Percentiles rank a stretch among this genome's conserved stretches.
These are phyloP conservation scores for Acrocera orbiculus DNA, from an alignment of 2,888 invertebrate genomes.

Conservation along the genomic window DNA sequence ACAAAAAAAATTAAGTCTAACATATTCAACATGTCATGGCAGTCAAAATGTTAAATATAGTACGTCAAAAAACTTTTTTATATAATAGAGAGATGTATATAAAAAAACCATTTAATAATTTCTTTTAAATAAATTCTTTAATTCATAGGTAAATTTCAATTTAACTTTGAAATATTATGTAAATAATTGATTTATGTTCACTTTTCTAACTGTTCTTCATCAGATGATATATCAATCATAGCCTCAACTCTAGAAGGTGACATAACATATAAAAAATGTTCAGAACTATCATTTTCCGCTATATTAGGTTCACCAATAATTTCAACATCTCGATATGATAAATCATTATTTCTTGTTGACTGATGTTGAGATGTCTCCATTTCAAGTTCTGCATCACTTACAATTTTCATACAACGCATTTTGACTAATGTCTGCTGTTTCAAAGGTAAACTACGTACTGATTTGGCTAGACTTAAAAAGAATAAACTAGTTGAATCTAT, in stretches of 20 bases:
- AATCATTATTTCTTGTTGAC: conserved; percentile 2
- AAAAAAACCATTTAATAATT: too few relatives aligned
- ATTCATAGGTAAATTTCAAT: too few relatives aligned
- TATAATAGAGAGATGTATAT: too few relatives aligned
- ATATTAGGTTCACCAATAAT: background rate
- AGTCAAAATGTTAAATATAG: too few relatives aligned
- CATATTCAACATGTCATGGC: too few relatives aligned
- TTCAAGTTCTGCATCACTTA: conserved; percentile 29
- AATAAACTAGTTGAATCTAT: conserved; percentile 28
- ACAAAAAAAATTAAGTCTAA: too few relatives aligned
- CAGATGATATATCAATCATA: conserved; percentile 29
- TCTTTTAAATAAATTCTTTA: conserved; percentile 2
- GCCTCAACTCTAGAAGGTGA: conserved; percentile 30
- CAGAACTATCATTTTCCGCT: conserved; percentile 20
- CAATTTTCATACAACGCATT: conserved; percentile 30
- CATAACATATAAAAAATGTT: conserved; percentile 30
- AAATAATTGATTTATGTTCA: too few relatives aligned
- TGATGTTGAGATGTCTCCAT: conserved; percentile 21
- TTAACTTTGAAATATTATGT: too few relatives aligned
- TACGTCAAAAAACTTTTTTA: too few relatives aligned
- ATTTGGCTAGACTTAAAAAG: conserved; percentile 26
- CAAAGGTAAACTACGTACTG: conserved; percentile 27
- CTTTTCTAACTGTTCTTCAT: conserved; percentile 18
- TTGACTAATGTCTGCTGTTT: conserved; percentile 28
- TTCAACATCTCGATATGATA: conserved; percentile 1